Evolutionary conservation across 2,113 vertebrate genomes (phyloP).

Genomic region (Oncorhynchus masou): DNA sequence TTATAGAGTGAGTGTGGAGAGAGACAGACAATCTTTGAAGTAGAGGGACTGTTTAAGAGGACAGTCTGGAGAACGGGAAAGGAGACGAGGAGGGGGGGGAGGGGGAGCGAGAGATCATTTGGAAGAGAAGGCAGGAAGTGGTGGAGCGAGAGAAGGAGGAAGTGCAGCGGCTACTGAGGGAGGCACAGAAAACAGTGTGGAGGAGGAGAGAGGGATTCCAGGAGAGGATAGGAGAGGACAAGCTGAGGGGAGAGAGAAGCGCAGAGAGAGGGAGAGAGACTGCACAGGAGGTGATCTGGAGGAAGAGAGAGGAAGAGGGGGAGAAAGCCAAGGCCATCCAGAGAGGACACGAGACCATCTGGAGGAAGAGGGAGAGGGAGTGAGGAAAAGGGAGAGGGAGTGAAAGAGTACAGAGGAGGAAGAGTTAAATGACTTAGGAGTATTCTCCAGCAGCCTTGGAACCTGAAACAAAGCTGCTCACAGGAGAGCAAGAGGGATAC

Average conservation of each 20-base stretch:
- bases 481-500: too few species aligned
- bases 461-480: not conserved
- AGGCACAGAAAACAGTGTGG: constrained; percentile 75
- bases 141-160: constrained; percentile 72
- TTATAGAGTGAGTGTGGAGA: constrained; percentile 4
- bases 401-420: not conserved
- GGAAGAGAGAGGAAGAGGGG: constrained; percentile 64
- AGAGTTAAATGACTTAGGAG: not conserved
- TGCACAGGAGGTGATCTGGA: constrained; percentile 72
- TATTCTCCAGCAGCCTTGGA: not conserved
- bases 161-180: constrained; percentile 67
- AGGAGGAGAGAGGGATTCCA: constrained; percentile 77
- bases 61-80: constrained; percentile 81
- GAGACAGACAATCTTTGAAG: constrained; percentile 29
- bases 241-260: constrained; percentile 46
- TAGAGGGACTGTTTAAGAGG: constrained; percentile 41
- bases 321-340: constrained; percentile 62
- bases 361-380: constrained; percentile 67
- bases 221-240: constrained; percentile 64
- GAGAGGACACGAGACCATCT: constrained; percentile 66
- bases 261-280: constrained; percentile 49
- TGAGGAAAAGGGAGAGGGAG: constrained; percentile 10
- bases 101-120: constrained; percentile 75
- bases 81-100: constrained; percentile 73
- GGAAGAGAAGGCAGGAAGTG: constrained; percentile 78